Percentiles rank a stretch among this genome's conserved stretches.
phyloP scores from a whole-genome alignment of 2,113 vertebrate genomes.

The Thamnaconus septentrionalis region DNA sequence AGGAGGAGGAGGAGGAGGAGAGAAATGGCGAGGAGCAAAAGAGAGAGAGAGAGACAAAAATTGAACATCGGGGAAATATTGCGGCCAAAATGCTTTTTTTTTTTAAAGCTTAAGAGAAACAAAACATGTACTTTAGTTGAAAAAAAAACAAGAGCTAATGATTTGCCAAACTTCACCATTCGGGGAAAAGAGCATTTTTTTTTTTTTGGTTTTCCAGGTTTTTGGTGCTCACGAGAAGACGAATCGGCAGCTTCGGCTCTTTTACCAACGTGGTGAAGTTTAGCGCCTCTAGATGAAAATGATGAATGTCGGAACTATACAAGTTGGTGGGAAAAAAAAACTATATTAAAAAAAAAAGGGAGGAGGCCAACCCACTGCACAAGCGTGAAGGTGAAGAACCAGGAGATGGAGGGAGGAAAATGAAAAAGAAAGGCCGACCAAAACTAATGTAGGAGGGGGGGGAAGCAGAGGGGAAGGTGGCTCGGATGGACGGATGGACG shows the following conservation, averaged over 20 bases:
- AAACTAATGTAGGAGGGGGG: constrained; percentile 19
- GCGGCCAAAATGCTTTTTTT: constrained; percentile 15
- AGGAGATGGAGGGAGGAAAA: constrained; percentile 1
- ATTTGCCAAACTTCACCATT: constrained; percentile 63
- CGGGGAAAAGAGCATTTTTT: constrained; percentile 40
- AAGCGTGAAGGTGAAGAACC: constrained; percentile 36
- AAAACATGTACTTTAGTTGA: too few species aligned
- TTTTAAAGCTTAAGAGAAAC: neutral
- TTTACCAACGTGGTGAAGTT: constrained; percentile 49
- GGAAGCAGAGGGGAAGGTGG: constrained; percentile 33
- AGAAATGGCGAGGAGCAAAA: constrained; percentile 56
- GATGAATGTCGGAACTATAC: constrained; percentile 25
- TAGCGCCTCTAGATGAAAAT: constrained; percentile 34
- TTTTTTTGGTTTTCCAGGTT: constrained; percentile 14
- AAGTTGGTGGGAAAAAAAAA: constrained; percentile 3
- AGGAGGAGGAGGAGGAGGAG: constrained; percentile 55
- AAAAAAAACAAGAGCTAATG: neutral
- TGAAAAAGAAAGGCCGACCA: constrained; percentile 24
- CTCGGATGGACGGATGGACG: constrained; percentile 22
- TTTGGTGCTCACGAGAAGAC: neutral
- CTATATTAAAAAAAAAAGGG: constrained; percentile 2
- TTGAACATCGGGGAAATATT: constrained; percentile 61
- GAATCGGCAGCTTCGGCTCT: too few species aligned
- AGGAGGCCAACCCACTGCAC: constrained; percentile 35
- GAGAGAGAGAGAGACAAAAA: constrained; percentile 59